phyloP scores from a whole-genome alignment of 2,113 vertebrate species.

The Meriones unguiculatus region DNA sequence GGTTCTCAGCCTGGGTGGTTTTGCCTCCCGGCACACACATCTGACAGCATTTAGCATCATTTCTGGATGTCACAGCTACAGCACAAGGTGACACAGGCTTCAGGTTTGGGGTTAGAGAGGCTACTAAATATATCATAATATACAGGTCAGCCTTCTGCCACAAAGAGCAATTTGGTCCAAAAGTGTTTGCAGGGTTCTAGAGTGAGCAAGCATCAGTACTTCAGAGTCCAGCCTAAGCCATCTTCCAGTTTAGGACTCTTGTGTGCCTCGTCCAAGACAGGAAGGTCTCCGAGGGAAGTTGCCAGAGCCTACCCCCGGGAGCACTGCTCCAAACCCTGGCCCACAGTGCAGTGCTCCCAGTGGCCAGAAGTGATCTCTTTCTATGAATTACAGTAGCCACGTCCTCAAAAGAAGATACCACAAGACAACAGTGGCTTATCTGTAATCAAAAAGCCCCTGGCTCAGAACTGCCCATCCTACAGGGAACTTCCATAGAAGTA shows the following conservation, averaged over 20 bases:
- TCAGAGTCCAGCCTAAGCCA: neutral
- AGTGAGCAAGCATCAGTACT: neutral
- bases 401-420: neutral
- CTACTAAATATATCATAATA: neutral
- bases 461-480: neutral
- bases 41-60: neutral
- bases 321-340: neutral
- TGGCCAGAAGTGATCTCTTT: neutral
- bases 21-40: neutral
- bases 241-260: neutral
- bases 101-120: neutral
- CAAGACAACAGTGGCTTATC: neutral
- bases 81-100: neutral
- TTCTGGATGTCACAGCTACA: neutral
- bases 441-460: neutral
- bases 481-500: neutral
- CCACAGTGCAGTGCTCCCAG: neutral
- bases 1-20: neutral
- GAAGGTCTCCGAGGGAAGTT: neutral
- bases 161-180: neutral
- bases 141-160: neutral
- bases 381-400: neutral
- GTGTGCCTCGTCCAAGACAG: neutral
- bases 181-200: neutral
- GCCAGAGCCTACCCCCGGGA: neutral